Evolutionary conservation across 2,888 invertebrate species (phyloP).

Genomic region (Tetramorium bicarinatum): DNA sequence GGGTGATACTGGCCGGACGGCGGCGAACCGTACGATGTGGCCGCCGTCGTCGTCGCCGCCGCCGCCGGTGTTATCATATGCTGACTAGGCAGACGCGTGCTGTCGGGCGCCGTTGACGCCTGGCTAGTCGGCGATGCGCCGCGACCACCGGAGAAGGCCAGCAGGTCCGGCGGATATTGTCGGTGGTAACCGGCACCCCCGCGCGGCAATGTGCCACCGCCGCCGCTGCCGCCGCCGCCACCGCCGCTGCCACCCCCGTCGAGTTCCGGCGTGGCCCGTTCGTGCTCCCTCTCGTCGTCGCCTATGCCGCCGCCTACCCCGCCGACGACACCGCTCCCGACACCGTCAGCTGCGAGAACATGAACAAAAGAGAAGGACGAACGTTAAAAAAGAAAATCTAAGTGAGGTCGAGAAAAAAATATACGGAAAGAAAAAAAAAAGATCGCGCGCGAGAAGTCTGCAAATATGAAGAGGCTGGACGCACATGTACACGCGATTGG

Average conservation of each 20-base stretch:
- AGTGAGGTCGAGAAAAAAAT: slow-evolving; percentile 44
- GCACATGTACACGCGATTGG: not conserved
- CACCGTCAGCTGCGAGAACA: slow-evolving; percentile 86
- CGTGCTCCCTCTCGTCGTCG: slow-evolving; percentile 79
- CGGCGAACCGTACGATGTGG: slow-evolving; percentile 74
- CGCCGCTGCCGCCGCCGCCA: slow-evolving; percentile 25
- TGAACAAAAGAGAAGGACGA: slow-evolving; percentile 78
- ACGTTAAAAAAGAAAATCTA: slow-evolving; percentile 77
- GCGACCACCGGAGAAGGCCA: slow-evolving; percentile 91
- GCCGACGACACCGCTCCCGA: slow-evolving; percentile 87
- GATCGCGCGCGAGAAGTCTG: not conserved
- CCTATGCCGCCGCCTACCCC: slow-evolving; percentile 72
- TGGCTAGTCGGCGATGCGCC: slow-evolving; percentile 88
- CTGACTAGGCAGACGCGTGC: slow-evolving; percentile 88
- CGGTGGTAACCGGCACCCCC: slow-evolving; percentile 87
- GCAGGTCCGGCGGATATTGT: slow-evolving; percentile 93
- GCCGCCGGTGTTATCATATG: slow-evolving; percentile 85
- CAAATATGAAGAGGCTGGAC: not conserved
- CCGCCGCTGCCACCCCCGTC: slow-evolving; percentile 85
- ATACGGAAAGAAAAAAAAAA: slow-evolving; percentile 21
- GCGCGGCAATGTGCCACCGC: slow-evolving; percentile 68
- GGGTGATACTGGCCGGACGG: slow-evolving; percentile 86
- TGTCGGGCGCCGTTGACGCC: slow-evolving; percentile 93
- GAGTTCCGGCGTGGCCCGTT: slow-evolving; percentile 73
- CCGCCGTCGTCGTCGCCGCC: slow-evolving; percentile 86